Evolutionary conservation across 1,140 invertebrate species (phyloP), one percentile per base, ranked within the genome.

Genomic region (Apis laboriosa): DNA sequence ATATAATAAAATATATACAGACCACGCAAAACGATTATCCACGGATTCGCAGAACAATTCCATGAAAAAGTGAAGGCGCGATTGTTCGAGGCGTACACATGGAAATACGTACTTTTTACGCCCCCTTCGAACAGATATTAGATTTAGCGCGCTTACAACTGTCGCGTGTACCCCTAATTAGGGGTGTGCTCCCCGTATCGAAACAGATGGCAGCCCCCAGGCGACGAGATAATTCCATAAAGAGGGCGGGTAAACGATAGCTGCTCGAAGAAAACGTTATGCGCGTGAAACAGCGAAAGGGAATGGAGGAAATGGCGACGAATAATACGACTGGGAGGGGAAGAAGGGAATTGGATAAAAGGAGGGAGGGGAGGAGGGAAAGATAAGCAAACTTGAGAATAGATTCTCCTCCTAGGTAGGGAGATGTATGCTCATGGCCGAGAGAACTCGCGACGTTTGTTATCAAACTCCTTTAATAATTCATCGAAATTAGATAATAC

Each of bases 181-280:
- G 91, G 87, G 92, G 90, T 90, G 70, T 53, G 56, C 83, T 84
- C 89, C 84, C 84, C 84, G 3, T 49, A 85, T 66, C 84, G 90
- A 91, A 93, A 92, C 93, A 93, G 93, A 94, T 94, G 93, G 92
- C 89, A 88, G 64, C 90, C 92, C 91, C 90, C 84, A 79, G 92
- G 92, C 92, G 89, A 93, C 72, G 75, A 90, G 92, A 93, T 93
- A 93, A 92, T 92, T 90, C 90, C 81, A 79, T 88, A 84, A 82
- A 92, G 88, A 77, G 84, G n/a, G n/a, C 8, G 73, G 55, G 75
- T 60, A 64, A 70, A 70, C 61, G 64, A 75, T 83, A 28, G 34
- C 63, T 51, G 13, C 53, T 76, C 64, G 61, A 79, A 34, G 63
- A 76, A 75, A 76, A 55, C 21, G 24, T 77, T 68, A 28, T 0